A percentile compares a stretch with the other conserved stretches of the same genome.
These are phyloP conservation scores for Lepidochitona cinerea DNA, from an alignment of 2,888 invertebrate species.

Conservation along the genomic window DNA sequence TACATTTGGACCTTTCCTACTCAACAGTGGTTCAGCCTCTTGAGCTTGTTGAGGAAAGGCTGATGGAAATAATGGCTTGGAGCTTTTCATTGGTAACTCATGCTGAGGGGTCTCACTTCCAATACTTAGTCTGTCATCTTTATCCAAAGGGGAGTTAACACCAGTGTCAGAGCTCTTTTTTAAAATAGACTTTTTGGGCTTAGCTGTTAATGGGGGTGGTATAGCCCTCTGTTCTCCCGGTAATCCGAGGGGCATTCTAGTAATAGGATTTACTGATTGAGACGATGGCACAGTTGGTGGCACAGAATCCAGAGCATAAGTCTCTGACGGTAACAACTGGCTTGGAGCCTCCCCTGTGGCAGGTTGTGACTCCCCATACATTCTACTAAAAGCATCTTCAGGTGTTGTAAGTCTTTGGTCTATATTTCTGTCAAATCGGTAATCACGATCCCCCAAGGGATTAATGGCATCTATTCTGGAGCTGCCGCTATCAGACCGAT, in stretches of 20 bases:
- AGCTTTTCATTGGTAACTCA: background rate
- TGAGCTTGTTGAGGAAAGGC: background rate
- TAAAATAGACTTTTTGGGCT: conserved; percentile 48
- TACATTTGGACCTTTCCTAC: background rate
- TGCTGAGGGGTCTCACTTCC: background rate
- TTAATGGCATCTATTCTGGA: no score
- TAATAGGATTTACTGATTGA: background rate
- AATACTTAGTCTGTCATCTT: no score
- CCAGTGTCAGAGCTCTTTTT: conserved; percentile 33
- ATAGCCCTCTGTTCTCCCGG: background rate
- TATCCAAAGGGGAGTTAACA: background rate
- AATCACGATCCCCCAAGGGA: background rate
- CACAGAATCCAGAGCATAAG: background rate
- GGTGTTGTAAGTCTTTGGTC: background rate
- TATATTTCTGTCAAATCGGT: background rate
- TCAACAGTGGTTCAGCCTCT: background rate
- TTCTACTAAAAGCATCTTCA: background rate
- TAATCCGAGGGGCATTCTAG: background rate
- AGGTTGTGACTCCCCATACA: background rate
- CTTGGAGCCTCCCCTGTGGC: background rate
- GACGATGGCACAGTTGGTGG: background rate
- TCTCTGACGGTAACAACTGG: background rate
- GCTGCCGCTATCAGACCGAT: no score
- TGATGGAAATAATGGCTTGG: background rate
- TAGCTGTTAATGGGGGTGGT: conserved; percentile 17